A percentile compares a stretch with the other conserved stretches of the same genome.
phyloP scores from a whole-genome alignment of 2,113 vertebrate species.

The Danio rerio region GRCz12tu NC_133192.1:57890501-57891000 shows the following conservation, averaged over 20 bases:
- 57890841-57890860: constrained; percentile 70
- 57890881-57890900: constrained; percentile 54
- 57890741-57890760: not conserved
- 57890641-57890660: no score
- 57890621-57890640: no score
- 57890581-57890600: no score
- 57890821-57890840: constrained; percentile 50
- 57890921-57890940: constrained; percentile 11
- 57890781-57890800: constrained; percentile 54
- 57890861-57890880: constrained; percentile 70
- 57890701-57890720: no score
- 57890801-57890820: constrained; percentile 57
- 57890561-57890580: no score
- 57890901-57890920: constrained; percentile 23
- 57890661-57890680: no score
- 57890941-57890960: not conserved
- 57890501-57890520: no score
- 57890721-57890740: no score
- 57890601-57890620: no score
- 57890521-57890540: no score
- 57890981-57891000: not conserved
- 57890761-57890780: constrained; percentile 46
- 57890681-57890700: not conserved
- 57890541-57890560: no score
- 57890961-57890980: not conserved